phyloP scores from a whole-genome alignment of 2,113 vertebrate species.

The Tachysurus fulvidraco region DNA sequence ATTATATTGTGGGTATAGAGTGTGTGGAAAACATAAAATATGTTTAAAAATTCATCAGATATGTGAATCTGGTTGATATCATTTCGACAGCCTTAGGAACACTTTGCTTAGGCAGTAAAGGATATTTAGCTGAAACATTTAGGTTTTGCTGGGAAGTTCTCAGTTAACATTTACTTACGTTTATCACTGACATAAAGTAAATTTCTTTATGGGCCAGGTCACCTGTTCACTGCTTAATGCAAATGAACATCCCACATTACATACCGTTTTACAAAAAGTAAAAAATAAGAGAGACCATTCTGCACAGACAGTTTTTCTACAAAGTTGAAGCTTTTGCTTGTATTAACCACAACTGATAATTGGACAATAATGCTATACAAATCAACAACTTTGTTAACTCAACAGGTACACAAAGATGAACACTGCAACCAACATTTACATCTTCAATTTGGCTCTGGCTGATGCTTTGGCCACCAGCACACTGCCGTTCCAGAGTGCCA shows the following conservation, averaged over 20 bases:
- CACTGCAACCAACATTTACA: slow-evolving; percentile 98
- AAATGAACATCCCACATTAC: background rate
- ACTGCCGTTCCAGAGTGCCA: slow-evolving; percentile 93
- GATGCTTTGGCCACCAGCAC: slow-evolving; percentile 93
- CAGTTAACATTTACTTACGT: background rate
- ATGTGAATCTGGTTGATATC: background rate
- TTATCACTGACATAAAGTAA: background rate
- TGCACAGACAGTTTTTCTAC: background rate
- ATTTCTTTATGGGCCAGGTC: background rate
- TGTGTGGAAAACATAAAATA: background rate
- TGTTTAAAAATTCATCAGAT: background rate
- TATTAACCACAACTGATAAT: background rate
- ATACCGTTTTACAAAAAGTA: background rate
- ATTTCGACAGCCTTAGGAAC: background rate
- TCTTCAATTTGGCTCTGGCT: slow-evolving; percentile 94
- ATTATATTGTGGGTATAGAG: too few species aligned
- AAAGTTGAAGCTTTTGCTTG: background rate
- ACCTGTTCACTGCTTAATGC: background rate
- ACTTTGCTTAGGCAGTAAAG: background rate
- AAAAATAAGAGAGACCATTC: background rate
- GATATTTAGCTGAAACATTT: background rate
- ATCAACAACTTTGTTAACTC: background rate
- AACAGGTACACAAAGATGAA: slow-evolving; percentile 97
- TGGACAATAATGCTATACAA: background rate
- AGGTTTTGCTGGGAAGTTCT: background rate